Percentiles rank a stretch among this genome's conserved stretches.
phyloP scores from a whole-genome alignment of 2,888 invertebrate species.

The Tiliacea citrago region DNA sequence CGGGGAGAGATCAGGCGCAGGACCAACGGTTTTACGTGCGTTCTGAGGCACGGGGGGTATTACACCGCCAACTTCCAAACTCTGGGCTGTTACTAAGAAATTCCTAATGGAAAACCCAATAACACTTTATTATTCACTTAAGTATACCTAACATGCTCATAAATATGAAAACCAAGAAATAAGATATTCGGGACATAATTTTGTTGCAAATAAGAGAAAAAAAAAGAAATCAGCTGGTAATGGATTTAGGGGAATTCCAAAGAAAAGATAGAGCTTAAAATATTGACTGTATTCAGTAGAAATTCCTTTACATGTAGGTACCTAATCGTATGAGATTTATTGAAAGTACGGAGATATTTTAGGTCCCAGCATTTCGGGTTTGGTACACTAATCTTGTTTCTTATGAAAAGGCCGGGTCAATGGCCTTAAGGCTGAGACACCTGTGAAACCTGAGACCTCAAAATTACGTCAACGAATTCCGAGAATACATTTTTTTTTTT shows the following conservation, averaged over 20 bases:
- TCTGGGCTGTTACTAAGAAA: too few species aligned
- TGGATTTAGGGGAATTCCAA: neutral
- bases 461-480: slow-evolving; percentile 26
- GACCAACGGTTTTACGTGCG: too few species aligned
- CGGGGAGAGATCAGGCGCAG: too few species aligned
- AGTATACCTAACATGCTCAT: neutral
- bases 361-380: slow-evolving; percentile 18
- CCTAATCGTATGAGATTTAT: slow-evolving; percentile 33
- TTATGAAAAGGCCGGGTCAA: slow-evolving; percentile 18
- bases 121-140: neutral
- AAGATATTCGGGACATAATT: neutral
- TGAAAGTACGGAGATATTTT: slow-evolving; percentile 13
- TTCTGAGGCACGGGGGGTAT: too few species aligned
- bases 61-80: too few species aligned
- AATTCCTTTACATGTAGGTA: slow-evolving; percentile 6
- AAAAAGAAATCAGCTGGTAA: neutral
- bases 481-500: too few species aligned
- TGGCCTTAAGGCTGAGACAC: slow-evolving; percentile 15
- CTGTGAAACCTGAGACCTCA: slow-evolving; percentile 48
- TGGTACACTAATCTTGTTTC: slow-evolving; percentile 27
- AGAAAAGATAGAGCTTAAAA: neutral
- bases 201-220: neutral
- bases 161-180: neutral
- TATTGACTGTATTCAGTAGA: neutral
- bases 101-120: too few species aligned